These are phyloP conservation scores for Tribolium castaneum DNA, from an alignment of 1,140 invertebrate genomes.

Conservation along the genomic window DNA sequence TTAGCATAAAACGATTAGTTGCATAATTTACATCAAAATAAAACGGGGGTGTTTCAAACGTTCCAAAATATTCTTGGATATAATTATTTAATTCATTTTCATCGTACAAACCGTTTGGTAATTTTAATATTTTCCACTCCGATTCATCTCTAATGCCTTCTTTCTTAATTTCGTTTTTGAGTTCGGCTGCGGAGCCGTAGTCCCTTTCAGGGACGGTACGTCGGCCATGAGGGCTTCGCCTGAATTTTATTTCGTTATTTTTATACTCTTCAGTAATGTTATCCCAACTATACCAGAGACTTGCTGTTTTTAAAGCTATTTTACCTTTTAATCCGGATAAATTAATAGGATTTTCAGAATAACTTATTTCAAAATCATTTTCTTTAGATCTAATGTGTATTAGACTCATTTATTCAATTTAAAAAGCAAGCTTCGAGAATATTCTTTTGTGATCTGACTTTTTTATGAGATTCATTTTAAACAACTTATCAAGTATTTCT, in stretches of 20 bases:
- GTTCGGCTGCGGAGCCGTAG: neutral
- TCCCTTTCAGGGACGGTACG: no score
- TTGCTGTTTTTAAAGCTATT: conserved; percentile 39
- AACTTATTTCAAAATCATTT: conserved; percentile 34
- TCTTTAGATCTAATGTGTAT: conserved; percentile 37
- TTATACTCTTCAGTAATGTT: conserved; percentile 37
- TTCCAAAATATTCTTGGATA: conserved; percentile 37
- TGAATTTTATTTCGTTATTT: conserved; percentile 38
- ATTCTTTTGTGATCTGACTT: conserved; percentile 40
- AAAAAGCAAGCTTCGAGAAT: conserved; percentile 20
- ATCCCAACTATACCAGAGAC: conserved; percentile 38
- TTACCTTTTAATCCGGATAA: conserved; percentile 37
- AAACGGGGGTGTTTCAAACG: conserved; percentile 20
- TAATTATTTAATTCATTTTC: conserved; percentile 42
- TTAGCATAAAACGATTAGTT: conserved; percentile 35
- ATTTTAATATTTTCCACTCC: conserved; percentile 39
- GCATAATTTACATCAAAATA: conserved; percentile 40
- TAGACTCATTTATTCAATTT: conserved; percentile 36
- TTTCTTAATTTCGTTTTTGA: conserved; percentile 34
- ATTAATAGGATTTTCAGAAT: conserved; percentile 41
- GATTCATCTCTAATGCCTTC: conserved; percentile 13
- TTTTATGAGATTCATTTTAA: conserved; percentile 37
- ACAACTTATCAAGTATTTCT: conserved; percentile 41
- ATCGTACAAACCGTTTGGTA: conserved; percentile 37
- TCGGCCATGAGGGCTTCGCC: neutral